Evolutionary conservation across 2,888 invertebrate genomes (phyloP).

Genomic region (Lithophane socia): DNA sequence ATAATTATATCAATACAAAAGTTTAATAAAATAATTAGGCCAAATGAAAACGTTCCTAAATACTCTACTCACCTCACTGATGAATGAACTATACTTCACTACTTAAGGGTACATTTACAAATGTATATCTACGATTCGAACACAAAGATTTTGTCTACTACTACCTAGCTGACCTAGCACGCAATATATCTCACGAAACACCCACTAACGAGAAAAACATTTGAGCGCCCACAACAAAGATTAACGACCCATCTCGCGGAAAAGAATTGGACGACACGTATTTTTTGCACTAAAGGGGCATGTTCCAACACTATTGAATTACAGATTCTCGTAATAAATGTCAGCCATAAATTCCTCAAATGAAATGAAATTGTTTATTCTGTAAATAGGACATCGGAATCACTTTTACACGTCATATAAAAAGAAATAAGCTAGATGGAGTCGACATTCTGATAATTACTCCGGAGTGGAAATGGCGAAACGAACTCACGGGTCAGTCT

Average conservation of each 20-base stretch:
- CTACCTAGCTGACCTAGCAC: slow-evolving; percentile 24
- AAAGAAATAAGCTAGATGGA: neutral
- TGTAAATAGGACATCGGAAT: neutral
- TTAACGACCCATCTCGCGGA: slow-evolving; percentile 50
- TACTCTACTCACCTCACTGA: neutral
- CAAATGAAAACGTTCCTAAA: neutral
- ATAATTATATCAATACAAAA: neutral
- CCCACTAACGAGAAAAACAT: slow-evolving; percentile 55
- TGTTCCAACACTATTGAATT: slow-evolving; percentile 38
- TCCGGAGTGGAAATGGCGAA: too few species aligned
- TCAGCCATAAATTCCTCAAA: slow-evolving; percentile 25
- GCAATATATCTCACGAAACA: slow-evolving; percentile 40
- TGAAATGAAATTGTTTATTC: neutral
- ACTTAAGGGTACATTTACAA: neutral
- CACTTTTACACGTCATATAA: neutral
- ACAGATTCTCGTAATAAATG: slow-evolving; percentile 30
- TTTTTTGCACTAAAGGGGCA: slow-evolving; percentile 18
- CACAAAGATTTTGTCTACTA: slow-evolving; percentile 14
- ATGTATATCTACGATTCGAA: neutral
- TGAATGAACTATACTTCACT: neutral
- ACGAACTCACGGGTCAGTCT: too few species aligned
- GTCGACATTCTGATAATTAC: neutral
- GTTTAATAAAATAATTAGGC: too few species aligned
- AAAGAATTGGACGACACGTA: slow-evolving; percentile 44
- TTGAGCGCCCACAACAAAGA: slow-evolving; percentile 53